Conservation (phyloP, 1,140 invertebrate genomes). For the Cardiocondyla obscurior region DNA sequence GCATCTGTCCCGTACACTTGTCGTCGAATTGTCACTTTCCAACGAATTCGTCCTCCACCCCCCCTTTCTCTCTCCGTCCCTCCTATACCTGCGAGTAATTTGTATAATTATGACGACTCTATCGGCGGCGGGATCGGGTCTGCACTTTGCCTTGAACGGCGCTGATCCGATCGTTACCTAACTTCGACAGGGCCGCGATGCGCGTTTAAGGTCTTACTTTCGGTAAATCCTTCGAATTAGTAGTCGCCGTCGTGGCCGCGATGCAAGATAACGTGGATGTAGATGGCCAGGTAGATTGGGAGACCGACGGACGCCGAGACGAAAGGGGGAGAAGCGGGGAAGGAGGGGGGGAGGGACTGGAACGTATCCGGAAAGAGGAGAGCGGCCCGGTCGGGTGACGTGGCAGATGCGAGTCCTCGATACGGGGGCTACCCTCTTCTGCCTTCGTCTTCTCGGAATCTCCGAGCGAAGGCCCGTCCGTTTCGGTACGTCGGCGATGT, state of each 20-base stretch:
- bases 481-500: conserved; percentile 42
- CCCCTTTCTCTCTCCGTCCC: neutral
- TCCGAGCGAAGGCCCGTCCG: conserved; percentile 62
- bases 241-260: conserved; percentile 76
- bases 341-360: neutral
- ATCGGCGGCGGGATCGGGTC: neutral
- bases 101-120: conserved; percentile 37
- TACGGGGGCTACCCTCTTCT: conserved; percentile 65
- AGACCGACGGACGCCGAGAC: conserved; percentile 23
- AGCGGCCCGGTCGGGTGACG: conserved; percentile 75
- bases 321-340: conserved; percentile 13
- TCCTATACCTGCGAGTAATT: neutral
- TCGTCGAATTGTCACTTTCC: neutral
- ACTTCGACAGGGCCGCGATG: conserved; percentile 52
- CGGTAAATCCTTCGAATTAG: conserved; percentile 82
- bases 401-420: conserved; percentile 77
- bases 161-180: conserved; percentile 57
- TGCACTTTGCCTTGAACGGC: conserved; percentile 13
- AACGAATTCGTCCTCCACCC: neutral
- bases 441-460: conserved; percentile 56
- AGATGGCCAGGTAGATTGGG: conserved; percentile 76
- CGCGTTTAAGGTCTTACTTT: conserved; percentile 77
- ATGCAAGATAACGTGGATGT: conserved; percentile 80
- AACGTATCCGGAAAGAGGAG: conserved; percentile 53
- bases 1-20: neutral